phyloP scores from a whole-genome alignment of 1,140 invertebrate genomes.

The Physella acuta region DNA sequence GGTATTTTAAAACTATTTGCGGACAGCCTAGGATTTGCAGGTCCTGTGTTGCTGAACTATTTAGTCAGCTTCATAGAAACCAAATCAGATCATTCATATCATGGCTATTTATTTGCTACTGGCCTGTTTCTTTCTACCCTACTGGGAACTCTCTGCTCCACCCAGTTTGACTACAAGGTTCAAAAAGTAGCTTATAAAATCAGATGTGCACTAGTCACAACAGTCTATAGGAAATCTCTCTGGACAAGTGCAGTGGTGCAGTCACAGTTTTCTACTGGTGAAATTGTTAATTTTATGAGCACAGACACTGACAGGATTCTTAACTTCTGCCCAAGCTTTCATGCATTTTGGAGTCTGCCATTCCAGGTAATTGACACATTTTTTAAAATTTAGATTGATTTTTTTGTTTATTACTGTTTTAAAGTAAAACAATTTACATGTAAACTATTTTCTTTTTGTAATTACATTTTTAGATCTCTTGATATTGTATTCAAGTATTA shows the following conservation, averaged over 20 bases:
- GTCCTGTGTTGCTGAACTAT: constrained; percentile 83
- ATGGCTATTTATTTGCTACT: constrained; percentile 79
- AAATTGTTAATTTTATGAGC: constrained; percentile 96
- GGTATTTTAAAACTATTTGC: constrained; percentile 83
- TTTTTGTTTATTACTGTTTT: not conserved
- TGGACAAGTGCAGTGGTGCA: constrained; percentile 44
- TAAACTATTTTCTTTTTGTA: not conserved
- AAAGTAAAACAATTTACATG: not conserved
- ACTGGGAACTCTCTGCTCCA: constrained; percentile 73
- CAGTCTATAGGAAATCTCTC: constrained; percentile 82
- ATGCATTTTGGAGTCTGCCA: constrained; percentile 94
- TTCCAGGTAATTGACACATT: constrained; percentile 67
- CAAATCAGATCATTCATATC: constrained; percentile 66
- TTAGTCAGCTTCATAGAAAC: constrained; percentile 81
- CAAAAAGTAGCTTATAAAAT: constrained; percentile 84
- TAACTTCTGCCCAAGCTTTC: constrained; percentile 93
- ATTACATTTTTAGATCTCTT: not conserved
- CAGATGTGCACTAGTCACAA: constrained; percentile 77
- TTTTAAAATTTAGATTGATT: not conserved
- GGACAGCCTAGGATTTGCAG: constrained; percentile 82
- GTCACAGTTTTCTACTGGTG: constrained; percentile 72
- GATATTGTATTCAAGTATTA: not conserved
- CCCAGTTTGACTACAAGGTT: constrained; percentile 91
- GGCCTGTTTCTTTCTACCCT: constrained; percentile 65
- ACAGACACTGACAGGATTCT: constrained; percentile 93